Base-by-base conservation (phyloP, 2,797 vertebrate genomes). In the Allobates femoralis region DNA sequence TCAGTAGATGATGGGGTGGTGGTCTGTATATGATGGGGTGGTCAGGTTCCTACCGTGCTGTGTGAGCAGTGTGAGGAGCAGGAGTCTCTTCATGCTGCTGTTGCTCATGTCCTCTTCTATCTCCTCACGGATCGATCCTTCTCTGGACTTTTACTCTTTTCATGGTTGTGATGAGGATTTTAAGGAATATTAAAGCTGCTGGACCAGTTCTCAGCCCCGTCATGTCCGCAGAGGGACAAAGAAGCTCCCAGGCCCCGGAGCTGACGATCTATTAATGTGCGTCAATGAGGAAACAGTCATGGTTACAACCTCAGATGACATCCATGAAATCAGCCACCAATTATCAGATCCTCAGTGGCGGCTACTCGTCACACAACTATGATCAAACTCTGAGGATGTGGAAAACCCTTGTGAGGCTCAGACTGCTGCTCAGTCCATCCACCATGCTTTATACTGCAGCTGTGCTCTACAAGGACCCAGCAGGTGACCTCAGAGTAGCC, bases 31-130 rank as follows among this genome's bases (percentile, higher is more conserved):
- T n/a, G n/a, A n/a, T n/a, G n/a, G n/a, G n/a, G n/a, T n/a, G n/a
- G n/a, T 19, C 30, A 5, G 37, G 32, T 46, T 28, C 82, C 51
- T 76, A 84, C 82, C 82, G 14, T n/a, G 55, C 18, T 62, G 56
- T 28, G 55, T 58, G 26, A 76, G 56, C 1, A 76, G 55, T 16
- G 21, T 21, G 30, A 51, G n/a, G 19, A 51, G 30, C 28, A 69
- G 26, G 23, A 53, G 50, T 8, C 12, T 69, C 18, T 32, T 30
- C 79, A 81, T 81, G 41, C 2, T 81, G 79, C 8, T 28, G 18
- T 4, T 2, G n/a, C 18, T 32, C 53, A 3, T 23, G 19, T 69
- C 53, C 8, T 78, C 53, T 30, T 58, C 8, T 16, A 21, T 8
- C 18, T 21, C 5, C 15, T 50, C 71, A 26, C 23, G 16, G 15